Base-by-base conservation (phyloP, 2,888 invertebrate species). In the Sinodicranocentrus sp. region DNA sequence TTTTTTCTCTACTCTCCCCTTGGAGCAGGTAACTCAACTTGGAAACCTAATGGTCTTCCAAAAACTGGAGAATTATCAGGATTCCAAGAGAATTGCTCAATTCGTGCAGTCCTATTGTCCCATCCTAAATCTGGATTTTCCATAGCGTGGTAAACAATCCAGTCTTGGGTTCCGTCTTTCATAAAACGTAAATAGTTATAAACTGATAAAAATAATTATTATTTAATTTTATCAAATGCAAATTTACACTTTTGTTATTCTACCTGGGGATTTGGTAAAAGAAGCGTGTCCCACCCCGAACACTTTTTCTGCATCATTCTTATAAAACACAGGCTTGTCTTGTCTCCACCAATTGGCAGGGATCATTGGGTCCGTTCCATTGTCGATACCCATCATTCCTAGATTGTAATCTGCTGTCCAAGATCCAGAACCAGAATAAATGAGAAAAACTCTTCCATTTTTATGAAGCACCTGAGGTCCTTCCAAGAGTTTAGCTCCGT, bases 71-170 rank as follows among this genome's bases (percentile, higher is more conserved):
- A 61, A 10, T 63, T 77, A 43, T 82, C 78, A 1, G 72, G 28
- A 54, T 71, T 78, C 83, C 83, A 87, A 2, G 33, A 43, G 21
- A 85, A 87, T 44, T 43, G 52, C 59, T 88, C 84, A 19, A 73
- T 57, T 0, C 88, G 54, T 2, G 86, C 83, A 26, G 88, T 88
- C 21, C 88, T 71, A 0, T 75, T 75, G 25, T 79, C 85, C 88
- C 86, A 86, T 13, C 88, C 88, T 2, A 59, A 82, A 21, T 85
- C 78, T 21, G 84, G 71, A 17, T 54, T 28, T n/a, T 73, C 76
- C 88, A 88, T 88, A 0, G 86, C 88, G 48, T 88, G 88, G 33
- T 88, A 88, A 0, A 86, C 83, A n/a, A 88, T 82, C 84, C 84
- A 87, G 6, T 77, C 33, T 17, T 88, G 86, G 8, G 52, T 63